Percentiles rank a stretch among this genome's conserved stretches.
Conservation (phyloP, 2,888 invertebrate genomes). For the Ophion ellenae region DNA sequence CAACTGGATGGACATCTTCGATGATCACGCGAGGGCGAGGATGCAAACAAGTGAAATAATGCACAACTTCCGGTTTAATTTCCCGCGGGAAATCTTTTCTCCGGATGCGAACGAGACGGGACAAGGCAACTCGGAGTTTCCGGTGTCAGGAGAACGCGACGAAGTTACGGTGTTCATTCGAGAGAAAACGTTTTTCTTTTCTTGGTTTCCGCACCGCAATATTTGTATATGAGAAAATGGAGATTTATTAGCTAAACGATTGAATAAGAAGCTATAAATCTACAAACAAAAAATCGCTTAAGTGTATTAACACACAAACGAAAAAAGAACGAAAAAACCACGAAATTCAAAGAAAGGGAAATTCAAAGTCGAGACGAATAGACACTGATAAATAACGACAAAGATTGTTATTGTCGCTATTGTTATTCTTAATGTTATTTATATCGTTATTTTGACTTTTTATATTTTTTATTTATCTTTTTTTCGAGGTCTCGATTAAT, state of each 20-base stretch:
- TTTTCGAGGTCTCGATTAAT: too few species aligned
- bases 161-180: too few species aligned
- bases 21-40: slow-evolving; percentile 31
- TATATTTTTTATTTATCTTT: too few species aligned
- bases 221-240: background rate
- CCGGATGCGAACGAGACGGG: background rate
- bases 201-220: background rate
- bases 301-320: background rate
- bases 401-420: too few species aligned
- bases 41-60: slow-evolving; percentile 44
- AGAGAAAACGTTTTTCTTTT: background rate
- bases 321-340: background rate
- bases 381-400: background rate
- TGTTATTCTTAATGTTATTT: too few species aligned
- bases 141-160: background rate
- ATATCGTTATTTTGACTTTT: too few species aligned
- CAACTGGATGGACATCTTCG: background rate
- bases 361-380: background rate
- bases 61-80: slow-evolving; percentile 50
- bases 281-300: too few species aligned
- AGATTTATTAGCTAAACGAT: background rate
- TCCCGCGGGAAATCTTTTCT: slow-evolving; percentile 62
- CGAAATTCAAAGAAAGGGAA: background rate
- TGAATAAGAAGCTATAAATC: background rate
- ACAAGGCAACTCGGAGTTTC: slow-evolving; percentile 38